These are phyloP conservation scores for Mastomys coucha DNA, from an alignment of 2,113 vertebrate genomes.

Conservation along the genomic window DNA sequence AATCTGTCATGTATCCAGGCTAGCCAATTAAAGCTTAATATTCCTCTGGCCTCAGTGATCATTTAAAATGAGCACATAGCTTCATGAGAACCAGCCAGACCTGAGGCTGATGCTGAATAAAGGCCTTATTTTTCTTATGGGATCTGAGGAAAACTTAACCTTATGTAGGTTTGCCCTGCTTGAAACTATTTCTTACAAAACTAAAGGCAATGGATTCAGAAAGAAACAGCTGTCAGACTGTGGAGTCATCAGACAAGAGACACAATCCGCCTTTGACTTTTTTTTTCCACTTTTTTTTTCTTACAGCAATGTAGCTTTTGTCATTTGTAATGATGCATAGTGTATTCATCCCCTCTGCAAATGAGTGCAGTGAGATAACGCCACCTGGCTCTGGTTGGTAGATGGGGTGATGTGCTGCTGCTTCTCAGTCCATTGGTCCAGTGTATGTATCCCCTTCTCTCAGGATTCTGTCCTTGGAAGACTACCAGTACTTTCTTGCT, in stretches of 20 bases:
- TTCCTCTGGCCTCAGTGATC: neutral
- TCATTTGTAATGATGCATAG: neutral
- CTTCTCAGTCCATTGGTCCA: neutral
- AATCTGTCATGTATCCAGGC: neutral
- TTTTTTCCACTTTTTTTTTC: neutral
- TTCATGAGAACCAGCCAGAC: neutral
- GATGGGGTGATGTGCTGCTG: neutral
- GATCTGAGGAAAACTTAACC: neutral
- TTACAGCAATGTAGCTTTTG: neutral
- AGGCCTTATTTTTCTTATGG: neutral
- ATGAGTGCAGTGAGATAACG: neutral
- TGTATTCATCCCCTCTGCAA: neutral
- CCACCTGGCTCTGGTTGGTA: neutral
- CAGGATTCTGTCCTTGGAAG: slow-evolving; percentile 4
- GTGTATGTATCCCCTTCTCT: neutral
- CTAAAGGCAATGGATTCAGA: neutral
- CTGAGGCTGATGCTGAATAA: neutral
- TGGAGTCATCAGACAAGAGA: neutral
- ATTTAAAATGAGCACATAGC: neutral
- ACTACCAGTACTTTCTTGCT: neutral
- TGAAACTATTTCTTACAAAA: neutral
- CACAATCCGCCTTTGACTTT: neutral
- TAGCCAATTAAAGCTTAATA: neutral
- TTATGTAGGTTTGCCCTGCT: neutral
- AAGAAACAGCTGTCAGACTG: neutral